Conservation (phyloP, 2,888 invertebrate genomes). For the Resseliella maxima region DNA sequence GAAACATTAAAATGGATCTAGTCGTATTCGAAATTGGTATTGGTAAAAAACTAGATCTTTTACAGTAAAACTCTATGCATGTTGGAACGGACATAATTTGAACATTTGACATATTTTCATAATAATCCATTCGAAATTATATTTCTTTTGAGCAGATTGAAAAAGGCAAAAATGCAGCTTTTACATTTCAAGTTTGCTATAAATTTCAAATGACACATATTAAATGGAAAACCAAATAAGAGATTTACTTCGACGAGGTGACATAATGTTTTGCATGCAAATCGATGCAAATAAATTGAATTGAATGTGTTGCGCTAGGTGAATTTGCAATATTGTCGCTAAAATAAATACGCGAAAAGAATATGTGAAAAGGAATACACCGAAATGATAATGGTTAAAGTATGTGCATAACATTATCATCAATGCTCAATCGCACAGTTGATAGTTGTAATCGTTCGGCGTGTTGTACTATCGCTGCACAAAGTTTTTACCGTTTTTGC, state of each 20-base stretch:
- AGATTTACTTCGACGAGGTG: background rate
- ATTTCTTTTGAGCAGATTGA: background rate
- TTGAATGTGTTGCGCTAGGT: background rate
- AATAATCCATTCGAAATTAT: background rate
- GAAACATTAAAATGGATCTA: background rate
- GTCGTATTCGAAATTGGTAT: background rate
- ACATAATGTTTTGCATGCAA: slow-evolving; percentile 35
- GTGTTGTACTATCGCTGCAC: no score
- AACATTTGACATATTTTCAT: background rate
- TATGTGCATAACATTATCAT: slow-evolving; percentile 9
- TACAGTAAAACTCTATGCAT: background rate
- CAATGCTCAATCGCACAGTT: slow-evolving; percentile 35
- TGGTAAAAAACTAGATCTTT: background rate
- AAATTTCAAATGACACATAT: slow-evolving; percentile 1
- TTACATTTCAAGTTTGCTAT: background rate
- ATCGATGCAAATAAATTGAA: background rate
- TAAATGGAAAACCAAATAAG: background rate
- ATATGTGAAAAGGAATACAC: background rate
- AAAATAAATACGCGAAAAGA: background rate
- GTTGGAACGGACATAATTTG: background rate
- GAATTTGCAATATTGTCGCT: background rate
- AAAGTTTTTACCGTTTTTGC: no score
- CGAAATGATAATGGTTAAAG: slow-evolving; percentile 25
- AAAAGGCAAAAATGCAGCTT: background rate
- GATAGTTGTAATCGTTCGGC: slow-evolving; percentile 38